phyloP scores from a whole-genome alignment of 2,888 invertebrate genomes.

The Campopleginae sp. region DNA sequence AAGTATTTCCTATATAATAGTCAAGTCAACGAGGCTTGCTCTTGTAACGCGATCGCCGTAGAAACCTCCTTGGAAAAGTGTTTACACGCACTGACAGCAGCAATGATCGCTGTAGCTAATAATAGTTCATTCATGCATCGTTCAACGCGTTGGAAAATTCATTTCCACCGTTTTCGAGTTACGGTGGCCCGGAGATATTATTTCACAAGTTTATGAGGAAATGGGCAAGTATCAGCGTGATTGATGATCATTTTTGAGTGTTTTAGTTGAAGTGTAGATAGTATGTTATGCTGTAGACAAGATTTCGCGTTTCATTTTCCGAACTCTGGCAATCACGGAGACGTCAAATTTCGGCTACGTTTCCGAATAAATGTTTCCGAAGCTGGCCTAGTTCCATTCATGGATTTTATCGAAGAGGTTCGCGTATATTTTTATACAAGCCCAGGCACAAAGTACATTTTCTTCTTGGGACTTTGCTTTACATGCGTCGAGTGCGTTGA shows the following conservation, averaged over 20 bases:
- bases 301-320: too few relatives aligned
- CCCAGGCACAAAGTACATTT: not conserved
- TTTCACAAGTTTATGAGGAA: not conserved
- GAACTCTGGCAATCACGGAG: not conserved
- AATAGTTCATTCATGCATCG: slow-evolving; percentile 23
- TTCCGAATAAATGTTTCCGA: too few relatives aligned
- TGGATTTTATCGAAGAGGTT: not conserved
- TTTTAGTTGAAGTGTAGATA: too few relatives aligned
- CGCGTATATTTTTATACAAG: not conserved
- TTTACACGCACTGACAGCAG: slow-evolving; percentile 2
- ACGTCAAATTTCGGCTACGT: not conserved
- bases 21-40: slow-evolving; percentile 7
- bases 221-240: not conserved
- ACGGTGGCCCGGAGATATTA: not conserved
- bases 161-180: not conserved
- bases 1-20: slow-evolving; percentile 23
- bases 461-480: slow-evolving; percentile 35
- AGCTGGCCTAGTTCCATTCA: not conserved
- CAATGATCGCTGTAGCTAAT: not conserved
- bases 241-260: not conserved
- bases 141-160: not conserved
- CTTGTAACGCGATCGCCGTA: slow-evolving; percentile 27
- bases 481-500: slow-evolving; percentile 30
- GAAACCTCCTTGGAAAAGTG: slow-evolving; percentile 13
- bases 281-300: too few relatives aligned